A percentile compares a stretch with the other conserved stretches of the same genome.
Evolutionary conservation across 1,140 invertebrate species (phyloP).

Genomic region (Agrilus planipennis): DNA sequence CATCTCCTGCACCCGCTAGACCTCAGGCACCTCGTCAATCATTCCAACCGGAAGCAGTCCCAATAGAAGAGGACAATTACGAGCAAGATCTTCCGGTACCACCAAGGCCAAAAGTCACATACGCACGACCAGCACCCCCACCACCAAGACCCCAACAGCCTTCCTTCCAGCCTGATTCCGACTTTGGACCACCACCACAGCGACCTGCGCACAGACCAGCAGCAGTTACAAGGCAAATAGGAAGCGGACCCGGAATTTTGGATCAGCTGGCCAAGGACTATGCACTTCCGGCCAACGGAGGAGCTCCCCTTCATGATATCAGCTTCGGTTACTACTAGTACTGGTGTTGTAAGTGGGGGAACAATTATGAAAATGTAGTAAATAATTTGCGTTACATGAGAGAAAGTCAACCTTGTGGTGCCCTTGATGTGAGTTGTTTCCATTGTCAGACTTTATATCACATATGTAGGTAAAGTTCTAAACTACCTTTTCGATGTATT

Average conservation of each 20-base stretch:
- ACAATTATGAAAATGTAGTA: too few species aligned
- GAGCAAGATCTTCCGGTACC: slow-evolving; percentile 9
- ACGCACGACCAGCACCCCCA: background rate
- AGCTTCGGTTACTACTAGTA: slow-evolving; percentile 52
- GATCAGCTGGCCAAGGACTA: slow-evolving; percentile 72
- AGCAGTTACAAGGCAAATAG: slow-evolving; percentile 34
- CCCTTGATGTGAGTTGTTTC: too few species aligned
- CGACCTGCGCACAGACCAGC: slow-evolving; percentile 20
- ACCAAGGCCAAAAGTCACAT: slow-evolving; percentile 5
- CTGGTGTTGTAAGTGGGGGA: too few species aligned
- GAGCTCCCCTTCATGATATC: slow-evolving; percentile 62
- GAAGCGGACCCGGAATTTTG: slow-evolving; percentile 43
- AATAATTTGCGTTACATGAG: too few species aligned
- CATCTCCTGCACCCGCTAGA: slow-evolving; percentile 25
- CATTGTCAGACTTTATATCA: too few species aligned
- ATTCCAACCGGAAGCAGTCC: slow-evolving; percentile 15
- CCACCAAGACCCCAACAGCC: slow-evolving; percentile 9
- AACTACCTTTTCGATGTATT: too few species aligned
- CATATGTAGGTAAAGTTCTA: too few species aligned
- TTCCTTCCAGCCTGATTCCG: slow-evolving; percentile 14
- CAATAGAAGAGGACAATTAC: slow-evolving; percentile 12
- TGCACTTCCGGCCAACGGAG: slow-evolving; percentile 53
- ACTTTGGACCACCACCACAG: slow-evolving; percentile 12
- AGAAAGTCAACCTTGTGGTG: too few species aligned
- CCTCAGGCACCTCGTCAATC: slow-evolving; percentile 9